Evolutionary conservation across 2,113 vertebrate genomes (phyloP), one percentile per base, ranked within the genome.

Genomic region (Steatornis caripensis): DNA sequence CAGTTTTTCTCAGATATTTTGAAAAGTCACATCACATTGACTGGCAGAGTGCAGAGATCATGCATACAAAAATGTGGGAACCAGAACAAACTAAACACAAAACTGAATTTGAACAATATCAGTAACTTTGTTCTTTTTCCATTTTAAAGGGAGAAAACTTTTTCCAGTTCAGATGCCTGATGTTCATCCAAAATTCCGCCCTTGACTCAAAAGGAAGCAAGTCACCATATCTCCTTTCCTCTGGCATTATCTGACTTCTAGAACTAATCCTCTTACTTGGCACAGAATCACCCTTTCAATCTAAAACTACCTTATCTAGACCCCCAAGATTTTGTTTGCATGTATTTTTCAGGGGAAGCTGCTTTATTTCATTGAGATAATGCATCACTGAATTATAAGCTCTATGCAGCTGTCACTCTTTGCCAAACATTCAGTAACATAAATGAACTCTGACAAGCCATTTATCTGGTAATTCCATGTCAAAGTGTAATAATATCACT

Each of bases 371-470:
- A 93, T 14, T 93, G 95, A 95, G 94, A 92, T 95, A 98, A 97
- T 84, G 49, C 89, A 91, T 71, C 30, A 58, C 69, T 83, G 96
- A 97, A 97, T 97, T 98, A 95, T 55, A 96, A 96, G 30, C 46
- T 96, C 93, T 69, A 20, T 87, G 83, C 84, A 97, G 77, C 96
- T 98, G 97, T 98, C 98, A 98, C 46, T 97, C 95, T 97, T 77
- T 90, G 72, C 77, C 90, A 95, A 90, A 89, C 41, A 92, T 96
- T 93, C 86, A 89, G 75, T 95, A 97, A 96, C 70, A 94, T 49
- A 98, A 97, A 98, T 98, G 93, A 98, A 96, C 97, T 97, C 89
- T 98, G 98, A 97, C 96, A 97, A 94, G 84, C 80, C 87, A 96
- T 97, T 97, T 97, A 96, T 95, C 94, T 94, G 83, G 83, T 92